Conservation (phyloP, 1,140 invertebrate genomes). For the Brachystomella parvula region DNA sequence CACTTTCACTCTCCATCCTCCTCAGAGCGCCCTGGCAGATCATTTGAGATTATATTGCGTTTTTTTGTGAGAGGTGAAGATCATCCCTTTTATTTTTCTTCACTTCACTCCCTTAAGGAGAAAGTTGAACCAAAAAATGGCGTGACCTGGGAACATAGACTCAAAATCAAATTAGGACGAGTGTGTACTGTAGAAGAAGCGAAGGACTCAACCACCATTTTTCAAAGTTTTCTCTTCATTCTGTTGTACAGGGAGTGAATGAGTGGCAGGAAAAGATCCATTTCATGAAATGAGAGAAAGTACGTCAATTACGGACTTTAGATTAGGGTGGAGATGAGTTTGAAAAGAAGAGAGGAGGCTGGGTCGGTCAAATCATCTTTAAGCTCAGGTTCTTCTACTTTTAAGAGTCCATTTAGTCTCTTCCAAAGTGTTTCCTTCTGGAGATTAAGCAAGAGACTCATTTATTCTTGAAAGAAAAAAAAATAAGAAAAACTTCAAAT, state of each 20-base stretch:
- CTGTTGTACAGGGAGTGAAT: background rate
- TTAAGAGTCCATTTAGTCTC: background rate
- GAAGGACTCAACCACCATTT: slow-evolving; percentile 25
- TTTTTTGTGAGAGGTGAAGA: slow-evolving; percentile 3
- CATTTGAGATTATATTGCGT: slow-evolving; percentile 10
- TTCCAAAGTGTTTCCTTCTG: too few relatives aligned
- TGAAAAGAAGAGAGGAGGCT: background rate
- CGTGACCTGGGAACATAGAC: slow-evolving; percentile 38
- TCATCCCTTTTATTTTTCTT: slow-evolving; percentile 13
- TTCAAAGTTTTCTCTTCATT: slow-evolving; percentile 25
- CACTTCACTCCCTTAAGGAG: background rate
- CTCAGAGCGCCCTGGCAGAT: background rate
- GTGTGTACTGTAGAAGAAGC: background rate
- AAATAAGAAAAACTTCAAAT: background rate
- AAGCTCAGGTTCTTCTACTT: too few relatives aligned
- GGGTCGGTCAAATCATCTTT: too few relatives aligned
- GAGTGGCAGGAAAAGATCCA: background rate
- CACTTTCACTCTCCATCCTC: slow-evolving; percentile 11
- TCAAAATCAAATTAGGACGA: slow-evolving; percentile 33
- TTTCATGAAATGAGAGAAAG: slow-evolving; percentile 1
- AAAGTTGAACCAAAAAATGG: slow-evolving; percentile 22
- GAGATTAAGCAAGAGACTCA: background rate
- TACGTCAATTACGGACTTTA: too few relatives aligned
- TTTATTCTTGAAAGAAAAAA: background rate
- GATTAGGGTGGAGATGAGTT: background rate